These are phyloP conservation scores for Scaptomyza tumidula DNA, from an alignment of 2,888 invertebrate species.

Conservation along the genomic window DNA sequence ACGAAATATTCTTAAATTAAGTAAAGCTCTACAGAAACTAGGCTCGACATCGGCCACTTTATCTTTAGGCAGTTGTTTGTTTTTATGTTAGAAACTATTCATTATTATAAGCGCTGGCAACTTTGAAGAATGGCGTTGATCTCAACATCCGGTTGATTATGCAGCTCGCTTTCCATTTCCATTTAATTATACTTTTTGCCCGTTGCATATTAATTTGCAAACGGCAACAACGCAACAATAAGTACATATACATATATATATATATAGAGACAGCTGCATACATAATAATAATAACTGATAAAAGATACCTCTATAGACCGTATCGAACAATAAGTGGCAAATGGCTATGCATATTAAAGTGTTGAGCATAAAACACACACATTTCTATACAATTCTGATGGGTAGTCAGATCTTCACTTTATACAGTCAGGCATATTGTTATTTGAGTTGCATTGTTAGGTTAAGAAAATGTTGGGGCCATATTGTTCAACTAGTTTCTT, in stretches of 20 bases:
- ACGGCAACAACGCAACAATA: constrained; percentile 40
- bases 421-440: background rate
- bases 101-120: background rate
- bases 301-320: constrained; percentile 35
- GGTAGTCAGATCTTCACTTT: constrained; percentile 10
- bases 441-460: background rate
- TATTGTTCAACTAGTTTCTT: background rate
- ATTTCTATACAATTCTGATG: constrained; percentile 6
- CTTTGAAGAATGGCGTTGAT: constrained; percentile 13
- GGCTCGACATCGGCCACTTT: too few relatives aligned
- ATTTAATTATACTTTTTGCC: constrained; percentile 64
- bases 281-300: constrained; percentile 38
- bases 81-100: background rate
- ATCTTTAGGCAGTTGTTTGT: too few relatives aligned
- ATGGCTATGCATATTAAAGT: constrained; percentile 45
- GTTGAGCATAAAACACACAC: constrained; percentile 13
- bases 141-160: constrained; percentile 25
- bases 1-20: too few relatives aligned
- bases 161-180: constrained; percentile 39
- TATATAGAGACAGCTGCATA: constrained; percentile 39
- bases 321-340: constrained; percentile 28
- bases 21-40: too few relatives aligned
- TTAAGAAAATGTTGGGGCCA: background rate
- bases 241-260: background rate
- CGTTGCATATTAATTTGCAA: constrained; percentile 68